These are phyloP conservation scores for Cossypha polioptera DNA, from an alignment of 2,797 vertebrate species.

Conservation along the genomic window DNA sequence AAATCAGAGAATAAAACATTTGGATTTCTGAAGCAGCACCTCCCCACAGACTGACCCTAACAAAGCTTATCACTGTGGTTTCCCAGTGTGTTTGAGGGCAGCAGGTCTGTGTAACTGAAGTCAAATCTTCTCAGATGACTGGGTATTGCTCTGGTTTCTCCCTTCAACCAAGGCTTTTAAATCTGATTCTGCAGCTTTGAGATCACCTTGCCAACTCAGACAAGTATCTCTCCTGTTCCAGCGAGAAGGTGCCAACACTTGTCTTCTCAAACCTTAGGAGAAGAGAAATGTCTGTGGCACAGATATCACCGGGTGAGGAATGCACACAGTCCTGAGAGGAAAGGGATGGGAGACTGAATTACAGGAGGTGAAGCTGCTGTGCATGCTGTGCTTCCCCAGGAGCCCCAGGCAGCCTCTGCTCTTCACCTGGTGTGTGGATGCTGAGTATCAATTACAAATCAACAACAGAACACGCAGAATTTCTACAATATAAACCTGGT, in stretches of 20 bases:
- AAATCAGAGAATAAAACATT: background rate
- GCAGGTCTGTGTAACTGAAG: background rate
- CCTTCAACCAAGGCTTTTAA: background rate
- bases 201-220: background rate
- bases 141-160: background rate
- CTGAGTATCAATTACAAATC: background rate
- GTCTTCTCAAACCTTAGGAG: background rate
- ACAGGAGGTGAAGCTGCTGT: background rate
- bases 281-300: background rate
- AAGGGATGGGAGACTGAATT: background rate
- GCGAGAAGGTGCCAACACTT: background rate
- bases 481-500: background rate
- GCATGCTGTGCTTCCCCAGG: background rate
- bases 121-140: background rate
- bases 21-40: background rate
- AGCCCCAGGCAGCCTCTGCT: background rate
- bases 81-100: background rate
- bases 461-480: background rate
- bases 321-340: rapidly evolving
- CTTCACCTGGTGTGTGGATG: background rate
- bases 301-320: background rate
- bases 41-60: background rate
- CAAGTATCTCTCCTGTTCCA: background rate
- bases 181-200: background rate
- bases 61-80: background rate